These are phyloP conservation scores for Melanotaenia parkinsoni DNA, from an alignment of 2,797 vertebrate species.

Conservation along the genomic window DNA sequence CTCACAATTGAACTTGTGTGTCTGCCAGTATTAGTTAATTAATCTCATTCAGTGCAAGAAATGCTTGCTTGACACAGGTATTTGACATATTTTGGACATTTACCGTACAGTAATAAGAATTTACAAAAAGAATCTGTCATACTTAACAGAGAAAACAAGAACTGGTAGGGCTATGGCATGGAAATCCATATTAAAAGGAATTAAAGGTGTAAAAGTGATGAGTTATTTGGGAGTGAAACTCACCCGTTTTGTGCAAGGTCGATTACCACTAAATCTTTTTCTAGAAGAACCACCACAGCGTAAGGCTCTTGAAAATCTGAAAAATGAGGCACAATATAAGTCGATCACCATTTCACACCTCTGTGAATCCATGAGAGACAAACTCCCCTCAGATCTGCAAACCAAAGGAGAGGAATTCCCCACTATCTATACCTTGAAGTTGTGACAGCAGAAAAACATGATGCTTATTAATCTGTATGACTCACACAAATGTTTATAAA, in stretches of 20 bases:
- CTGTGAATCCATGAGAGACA: slow-evolving; percentile 24
- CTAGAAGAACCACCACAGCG: slow-evolving; percentile 97
- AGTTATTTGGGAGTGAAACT: slow-evolving; percentile 57
- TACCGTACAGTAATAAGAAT: neutral
- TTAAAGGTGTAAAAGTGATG: slow-evolving; percentile 18
- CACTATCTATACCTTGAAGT: slow-evolving; percentile 52
- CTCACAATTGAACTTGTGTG: slow-evolving; percentile 11
- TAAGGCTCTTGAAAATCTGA: slow-evolving; percentile 99
- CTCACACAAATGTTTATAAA: slow-evolving; percentile 23
- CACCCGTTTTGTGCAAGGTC: slow-evolving; percentile 99
- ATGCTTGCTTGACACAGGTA: neutral
- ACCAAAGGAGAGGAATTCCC: slow-evolving; percentile 40
- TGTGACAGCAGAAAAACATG: slow-evolving; percentile 30
- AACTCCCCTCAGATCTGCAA: slow-evolving; percentile 38
- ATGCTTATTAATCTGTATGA: slow-evolving; percentile 38
- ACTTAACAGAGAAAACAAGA: slow-evolving; percentile 15
- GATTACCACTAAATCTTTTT: slow-evolving; percentile 99
- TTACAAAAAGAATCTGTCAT: neutral
- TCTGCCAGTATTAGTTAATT: slow-evolving; percentile 11
- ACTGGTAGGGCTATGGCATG: neutral
- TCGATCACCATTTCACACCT: slow-evolving; percentile 25
- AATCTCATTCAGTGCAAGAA: slow-evolving; percentile 2
- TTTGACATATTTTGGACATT: neutral
- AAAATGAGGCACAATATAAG: slow-evolving; percentile 28
- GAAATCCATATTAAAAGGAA: neutral